These are phyloP conservation scores for Stegophylla sp. DNA, from an alignment of 2,888 invertebrate species.

Conservation along the genomic window DNA sequence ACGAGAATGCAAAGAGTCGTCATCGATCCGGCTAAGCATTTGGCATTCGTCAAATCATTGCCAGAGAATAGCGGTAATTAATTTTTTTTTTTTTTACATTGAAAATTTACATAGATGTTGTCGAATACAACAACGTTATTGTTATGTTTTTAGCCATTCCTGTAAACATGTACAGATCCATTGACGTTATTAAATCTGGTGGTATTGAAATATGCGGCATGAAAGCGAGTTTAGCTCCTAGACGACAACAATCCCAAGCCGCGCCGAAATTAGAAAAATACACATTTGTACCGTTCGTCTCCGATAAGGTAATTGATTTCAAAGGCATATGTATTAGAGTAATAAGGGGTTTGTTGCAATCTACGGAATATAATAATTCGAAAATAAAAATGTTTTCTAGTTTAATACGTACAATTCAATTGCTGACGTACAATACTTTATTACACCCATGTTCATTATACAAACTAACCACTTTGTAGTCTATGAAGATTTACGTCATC, in stretches of 20 bases:
- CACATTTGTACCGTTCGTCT: constrained; percentile 79
- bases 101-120: not conserved
- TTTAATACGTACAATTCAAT: too few relatives aligned
- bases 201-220: constrained; percentile 88
- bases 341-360: too few relatives aligned
- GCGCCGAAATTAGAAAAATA: constrained; percentile 85
- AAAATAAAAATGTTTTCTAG: too few relatives aligned
- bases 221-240: constrained; percentile 87
- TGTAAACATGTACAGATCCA: constrained; percentile 73
- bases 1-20: constrained; percentile 82
- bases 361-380: too few relatives aligned
- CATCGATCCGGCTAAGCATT: constrained; percentile 80
- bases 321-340: too few relatives aligned
- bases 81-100: not conserved
- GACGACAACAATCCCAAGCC: constrained; percentile 78
- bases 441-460: too few relatives aligned
- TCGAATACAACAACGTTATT: not conserved
- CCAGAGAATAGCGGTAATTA: not conserved
- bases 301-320: constrained; percentile 61
- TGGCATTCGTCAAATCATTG: constrained; percentile 58
- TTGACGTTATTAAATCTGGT: constrained; percentile 78
- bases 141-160: constrained; percentile 41
- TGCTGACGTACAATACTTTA: too few relatives aligned
- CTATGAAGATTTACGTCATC: too few relatives aligned
- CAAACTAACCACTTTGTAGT: too few relatives aligned